These are phyloP conservation scores for Spisula solida DNA, from an alignment of 2,888 invertebrate genomes.

Conservation along the genomic window DNA sequence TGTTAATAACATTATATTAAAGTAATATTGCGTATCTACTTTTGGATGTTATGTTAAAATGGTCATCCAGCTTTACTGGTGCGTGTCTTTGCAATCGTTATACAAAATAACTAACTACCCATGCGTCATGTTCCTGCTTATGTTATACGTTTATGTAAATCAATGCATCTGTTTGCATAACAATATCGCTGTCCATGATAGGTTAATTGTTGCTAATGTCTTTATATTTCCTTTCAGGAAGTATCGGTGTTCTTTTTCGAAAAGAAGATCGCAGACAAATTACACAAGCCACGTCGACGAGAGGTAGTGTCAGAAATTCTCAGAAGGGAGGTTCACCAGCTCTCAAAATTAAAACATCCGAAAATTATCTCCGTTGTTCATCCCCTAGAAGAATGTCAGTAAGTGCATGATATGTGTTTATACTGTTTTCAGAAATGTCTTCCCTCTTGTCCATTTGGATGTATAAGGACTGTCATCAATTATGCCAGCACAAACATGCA, in stretches of 20 bases:
- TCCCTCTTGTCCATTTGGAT: too few relatives aligned
- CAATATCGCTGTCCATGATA: neutral
- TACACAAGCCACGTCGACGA: slow-evolving; percentile 96
- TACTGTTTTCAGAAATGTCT: too few relatives aligned
- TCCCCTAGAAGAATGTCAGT: slow-evolving; percentile 88
- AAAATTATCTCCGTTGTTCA: slow-evolving; percentile 91
- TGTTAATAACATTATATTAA: too few relatives aligned
- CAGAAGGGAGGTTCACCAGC: slow-evolving; percentile 92
- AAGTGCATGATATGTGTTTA: slow-evolving; percentile 73
- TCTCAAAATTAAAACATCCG: slow-evolving; percentile 95
- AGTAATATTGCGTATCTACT: too few relatives aligned
- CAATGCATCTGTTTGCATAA: neutral
- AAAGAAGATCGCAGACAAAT: slow-evolving; percentile 96
- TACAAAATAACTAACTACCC: too few relatives aligned
- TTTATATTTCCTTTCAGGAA: slow-evolving; percentile 90
- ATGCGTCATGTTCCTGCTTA: too few relatives aligned
- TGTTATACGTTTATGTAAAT: too few relatives aligned
- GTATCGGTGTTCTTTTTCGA: slow-evolving; percentile 98
- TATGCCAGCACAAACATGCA: too few relatives aligned
- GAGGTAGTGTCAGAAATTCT: slow-evolving; percentile 97
- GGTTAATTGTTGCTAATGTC: neutral
- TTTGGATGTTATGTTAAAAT: too few relatives aligned
- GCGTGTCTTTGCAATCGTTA: too few relatives aligned
- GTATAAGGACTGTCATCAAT: too few relatives aligned
- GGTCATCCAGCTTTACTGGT: too few relatives aligned